A percentile compares a stretch with the other conserved stretches of the same genome.
Conservation (phyloP, 2,797 vertebrate genomes). For the Chaunax sp. region DNA sequence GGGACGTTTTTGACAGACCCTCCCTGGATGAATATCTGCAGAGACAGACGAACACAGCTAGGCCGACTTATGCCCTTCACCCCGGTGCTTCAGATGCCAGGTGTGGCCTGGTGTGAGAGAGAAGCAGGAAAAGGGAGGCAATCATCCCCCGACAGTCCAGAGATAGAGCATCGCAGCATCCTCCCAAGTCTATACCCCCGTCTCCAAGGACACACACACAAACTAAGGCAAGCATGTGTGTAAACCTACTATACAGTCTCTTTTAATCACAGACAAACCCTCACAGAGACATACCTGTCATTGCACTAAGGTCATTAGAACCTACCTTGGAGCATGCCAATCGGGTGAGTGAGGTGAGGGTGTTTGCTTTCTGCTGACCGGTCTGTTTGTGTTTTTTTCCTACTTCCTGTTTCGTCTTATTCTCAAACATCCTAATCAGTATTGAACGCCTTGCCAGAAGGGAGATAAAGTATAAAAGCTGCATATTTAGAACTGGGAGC, state of each 20-base stretch:
- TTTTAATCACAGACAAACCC: slow-evolving; percentile 36
- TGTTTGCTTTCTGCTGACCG: slow-evolving; percentile 67
- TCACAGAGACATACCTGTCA: slow-evolving; percentile 63
- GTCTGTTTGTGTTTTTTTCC: slow-evolving; percentile 65
- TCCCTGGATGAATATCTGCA: slow-evolving; percentile 29
- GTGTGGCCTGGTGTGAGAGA: slow-evolving; percentile 67
- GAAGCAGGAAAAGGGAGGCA: slow-evolving; percentile 66
- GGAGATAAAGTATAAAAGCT: slow-evolving; percentile 64
- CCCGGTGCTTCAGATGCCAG: slow-evolving; percentile 48
- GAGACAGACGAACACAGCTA: slow-evolving; percentile 17
- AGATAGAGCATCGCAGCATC: slow-evolving; percentile 60
- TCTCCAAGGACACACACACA: slow-evolving; percentile 66
- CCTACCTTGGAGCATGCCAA: slow-evolving; percentile 72
- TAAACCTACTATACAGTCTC: slow-evolving; percentile 38
- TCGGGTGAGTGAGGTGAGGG: slow-evolving; percentile 59
- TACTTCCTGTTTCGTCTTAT: slow-evolving; percentile 58
- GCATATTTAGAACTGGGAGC: slow-evolving; percentile 43
- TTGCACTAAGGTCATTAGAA: slow-evolving; percentile 58
- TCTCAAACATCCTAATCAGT: slow-evolving; percentile 68
- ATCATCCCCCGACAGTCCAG: slow-evolving; percentile 29
- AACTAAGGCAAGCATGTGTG: slow-evolving; percentile 21
- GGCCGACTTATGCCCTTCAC: slow-evolving; percentile 39
- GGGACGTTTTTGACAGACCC: slow-evolving; percentile 1
- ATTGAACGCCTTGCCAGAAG: slow-evolving; percentile 64
- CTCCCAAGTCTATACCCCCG: slow-evolving; percentile 50